Base-by-base conservation (phyloP, 1,140 invertebrate species). In the Camponotus floridanus region DNA sequence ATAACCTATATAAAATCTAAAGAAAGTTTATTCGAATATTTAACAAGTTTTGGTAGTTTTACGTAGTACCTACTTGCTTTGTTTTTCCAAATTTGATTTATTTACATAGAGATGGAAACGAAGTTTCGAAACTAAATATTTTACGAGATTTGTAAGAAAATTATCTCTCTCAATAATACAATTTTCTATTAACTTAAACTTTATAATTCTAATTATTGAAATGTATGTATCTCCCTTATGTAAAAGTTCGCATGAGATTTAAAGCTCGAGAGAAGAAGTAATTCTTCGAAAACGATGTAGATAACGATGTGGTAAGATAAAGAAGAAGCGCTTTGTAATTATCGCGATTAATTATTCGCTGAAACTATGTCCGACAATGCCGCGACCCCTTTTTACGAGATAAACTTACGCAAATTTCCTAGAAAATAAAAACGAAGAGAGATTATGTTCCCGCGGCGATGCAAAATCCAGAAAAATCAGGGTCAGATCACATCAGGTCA, bases 381-480 rank as follows among this genome's bases (percentile, higher is more conserved):
- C 39, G 8, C 15, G 11, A 76, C 2, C 1, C 13, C 18, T 51
- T 55, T 79, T 39, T 55, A 33, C 64, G 15, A 79, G n/a, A 79
- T 31, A 79, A 68, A 68, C 36, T 79, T 67, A n/a, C 5, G n/a
- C 31, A 42, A 67, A 79, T 36, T 45, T 51, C 18, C n/a, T 48
- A 21, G n/a, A 51, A 11, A 39, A 31, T 11, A 26, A 48, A 55
- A 64, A 4, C 2, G 13, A 51, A 51, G 8, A 78, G 61, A 78
- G 42, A 68, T 55, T 7, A 4, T 9, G 2, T 7, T 33, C 62
- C 8, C 7, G 31, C n/a, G 42, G 18, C 61, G 6, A 31, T 7
- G 42, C 15, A 36, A 79, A 68, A 51, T 21, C 33, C 6, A 33
- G 15, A 31, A 76, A 51, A 79, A 79, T 48, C 42, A 15, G 13